Evolutionary conservation across 2,888 invertebrate genomes (phyloP).

Genomic region (Sepioteuthis lessoniana): DNA sequence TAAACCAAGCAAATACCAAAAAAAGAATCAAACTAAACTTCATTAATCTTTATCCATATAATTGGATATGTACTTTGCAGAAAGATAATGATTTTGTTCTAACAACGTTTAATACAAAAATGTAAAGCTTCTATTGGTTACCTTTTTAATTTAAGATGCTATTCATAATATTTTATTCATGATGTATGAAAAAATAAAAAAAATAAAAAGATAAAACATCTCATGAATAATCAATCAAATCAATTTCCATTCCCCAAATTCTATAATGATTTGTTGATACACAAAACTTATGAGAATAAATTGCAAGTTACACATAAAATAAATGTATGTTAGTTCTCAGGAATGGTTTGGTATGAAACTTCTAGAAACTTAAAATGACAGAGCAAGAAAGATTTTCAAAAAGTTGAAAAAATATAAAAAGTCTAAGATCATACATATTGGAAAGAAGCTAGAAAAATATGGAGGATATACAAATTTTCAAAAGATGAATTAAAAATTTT

Average conservation of each 20-base stretch:
- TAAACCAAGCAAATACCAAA: neutral
- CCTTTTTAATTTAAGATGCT: neutral
- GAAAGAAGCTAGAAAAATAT: no score
- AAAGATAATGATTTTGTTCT: neutral
- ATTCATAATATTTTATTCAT: neutral
- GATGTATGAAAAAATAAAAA: no score
- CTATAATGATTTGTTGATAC: neutral
- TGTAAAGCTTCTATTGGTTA: neutral
- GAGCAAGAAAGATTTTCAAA: neutral
- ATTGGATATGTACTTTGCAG: neutral
- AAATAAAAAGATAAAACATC: neutral
- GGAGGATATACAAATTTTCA: no score
- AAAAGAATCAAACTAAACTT: neutral
- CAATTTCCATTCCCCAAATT: neutral
- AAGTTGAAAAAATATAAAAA: no score
- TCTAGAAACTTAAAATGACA: neutral
- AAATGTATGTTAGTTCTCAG: neutral
- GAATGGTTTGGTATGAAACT: neutral
- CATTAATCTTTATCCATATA: slow-evolving; percentile 20
- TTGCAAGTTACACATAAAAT: neutral
- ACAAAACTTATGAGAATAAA: neutral
- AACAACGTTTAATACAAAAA: neutral
- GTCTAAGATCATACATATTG: no score
- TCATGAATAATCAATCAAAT: neutral
- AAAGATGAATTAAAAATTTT: no score